These are phyloP conservation scores for Sebastes taczanowskii DNA, from an alignment of 2,797 vertebrate species.

Conservation along the genomic window DNA sequence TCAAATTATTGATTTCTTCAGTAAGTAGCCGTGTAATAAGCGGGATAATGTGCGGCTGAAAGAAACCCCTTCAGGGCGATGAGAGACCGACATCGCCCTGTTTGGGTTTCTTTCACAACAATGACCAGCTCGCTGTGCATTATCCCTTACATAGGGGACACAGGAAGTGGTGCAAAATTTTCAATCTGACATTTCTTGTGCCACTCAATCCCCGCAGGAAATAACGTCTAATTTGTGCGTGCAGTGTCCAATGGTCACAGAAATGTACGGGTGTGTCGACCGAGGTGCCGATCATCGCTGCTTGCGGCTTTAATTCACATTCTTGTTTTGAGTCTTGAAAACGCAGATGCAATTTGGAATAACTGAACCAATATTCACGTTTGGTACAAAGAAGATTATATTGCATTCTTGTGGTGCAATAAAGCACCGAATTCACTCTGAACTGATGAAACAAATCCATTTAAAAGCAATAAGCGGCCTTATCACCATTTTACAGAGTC, in stretches of 20 bases:
- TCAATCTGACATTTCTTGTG: rapidly evolving
- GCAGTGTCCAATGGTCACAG: too few relatives aligned
- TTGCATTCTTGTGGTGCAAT: slow-evolving; percentile 10
- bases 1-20: too few relatives aligned
- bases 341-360: not conserved
- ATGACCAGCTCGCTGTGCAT: rapidly evolving
- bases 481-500: slow-evolving; percentile 62
- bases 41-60: rapidly evolving
- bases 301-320: not conserved
- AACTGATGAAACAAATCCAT: slow-evolving; percentile 47
- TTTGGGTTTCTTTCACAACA: rapidly evolving
- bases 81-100: rapidly evolving
- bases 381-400: not conserved
- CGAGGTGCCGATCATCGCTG: too few relatives aligned
- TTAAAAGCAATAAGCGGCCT: slow-evolving; percentile 50
- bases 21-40: too few relatives aligned
- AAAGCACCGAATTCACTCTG: slow-evolving; percentile 26
- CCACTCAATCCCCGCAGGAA: too few relatives aligned
- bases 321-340: not conserved
- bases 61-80: rapidly evolving
- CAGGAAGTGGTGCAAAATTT: too few relatives aligned
- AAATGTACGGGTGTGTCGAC: too few relatives aligned
- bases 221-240: too few relatives aligned
- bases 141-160: too few relatives aligned
- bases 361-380: not conserved